Evolutionary conservation across 2,113 vertebrate genomes (phyloP).

Genomic region (Sterrhoptilus dennistouni): DNA sequence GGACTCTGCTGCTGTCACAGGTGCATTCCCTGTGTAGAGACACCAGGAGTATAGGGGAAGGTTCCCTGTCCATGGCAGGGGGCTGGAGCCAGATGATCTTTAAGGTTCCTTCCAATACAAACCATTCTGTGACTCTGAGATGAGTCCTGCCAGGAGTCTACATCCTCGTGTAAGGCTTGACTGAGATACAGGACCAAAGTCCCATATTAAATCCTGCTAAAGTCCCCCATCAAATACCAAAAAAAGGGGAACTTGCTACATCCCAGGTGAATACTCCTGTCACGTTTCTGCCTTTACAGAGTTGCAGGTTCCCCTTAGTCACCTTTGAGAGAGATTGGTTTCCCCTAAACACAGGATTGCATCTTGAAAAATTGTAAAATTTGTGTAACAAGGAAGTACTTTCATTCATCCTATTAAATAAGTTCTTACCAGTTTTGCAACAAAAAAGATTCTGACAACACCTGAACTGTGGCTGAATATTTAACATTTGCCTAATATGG

Average conservation of each 20-base stretch:
- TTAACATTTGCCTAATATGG: not conserved
- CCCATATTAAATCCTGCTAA: not conserved
- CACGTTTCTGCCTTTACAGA: not conserved
- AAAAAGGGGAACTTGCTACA: not conserved
- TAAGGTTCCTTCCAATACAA: not conserved
- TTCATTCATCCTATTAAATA: not conserved
- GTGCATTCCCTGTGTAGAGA: not conserved
- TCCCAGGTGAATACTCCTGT: not conserved
- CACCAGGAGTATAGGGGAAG: not conserved
- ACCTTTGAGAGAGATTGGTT: not conserved
- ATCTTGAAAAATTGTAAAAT: not conserved
- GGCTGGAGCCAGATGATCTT: not conserved
- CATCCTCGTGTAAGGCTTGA: accelerated
- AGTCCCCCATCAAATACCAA: not conserved
- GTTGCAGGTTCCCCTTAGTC: not conserved
- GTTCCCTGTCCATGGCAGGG: not conserved
- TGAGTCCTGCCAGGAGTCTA: not conserved
- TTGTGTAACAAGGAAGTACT: not conserved
- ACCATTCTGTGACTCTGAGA: not conserved
- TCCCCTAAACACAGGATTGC: not conserved
- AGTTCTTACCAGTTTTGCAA: not conserved
- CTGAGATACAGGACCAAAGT: accelerated
- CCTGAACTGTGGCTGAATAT: not conserved
- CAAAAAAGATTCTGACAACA: not conserved
- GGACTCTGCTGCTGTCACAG: not conserved